These are phyloP conservation scores for Hymenochirus boettgeri DNA, from an alignment of 2,113 vertebrate species.

Conservation along the genomic window DNA sequence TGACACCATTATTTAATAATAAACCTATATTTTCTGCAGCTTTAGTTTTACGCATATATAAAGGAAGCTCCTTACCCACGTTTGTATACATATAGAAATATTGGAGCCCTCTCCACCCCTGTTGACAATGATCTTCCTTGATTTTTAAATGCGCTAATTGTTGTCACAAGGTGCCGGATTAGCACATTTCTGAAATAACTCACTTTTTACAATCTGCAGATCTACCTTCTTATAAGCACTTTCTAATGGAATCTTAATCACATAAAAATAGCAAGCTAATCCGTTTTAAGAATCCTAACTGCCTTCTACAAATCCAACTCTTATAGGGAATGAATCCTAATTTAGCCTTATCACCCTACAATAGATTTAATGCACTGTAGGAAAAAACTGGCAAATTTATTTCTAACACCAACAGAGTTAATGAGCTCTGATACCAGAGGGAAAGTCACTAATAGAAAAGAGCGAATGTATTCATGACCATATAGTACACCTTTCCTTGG, in stretches of 20 bases:
- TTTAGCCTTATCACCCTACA: neutral
- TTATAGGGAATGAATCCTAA: neutral
- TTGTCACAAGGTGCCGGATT: slow-evolving; percentile 99
- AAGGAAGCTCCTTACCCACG: too few relatives aligned
- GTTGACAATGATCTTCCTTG: slow-evolving; percentile 67
- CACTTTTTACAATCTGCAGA: slow-evolving; percentile 87
- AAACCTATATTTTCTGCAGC: too few relatives aligned
- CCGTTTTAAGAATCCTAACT: slow-evolving; percentile 87
- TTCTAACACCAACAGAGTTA: neutral
- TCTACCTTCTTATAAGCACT: slow-evolving; percentile 85
- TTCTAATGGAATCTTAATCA: slow-evolving; percentile 99
- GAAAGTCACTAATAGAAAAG: too few relatives aligned
- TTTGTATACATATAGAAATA: too few relatives aligned
- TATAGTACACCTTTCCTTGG: too few relatives aligned
- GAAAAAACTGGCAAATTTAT: neutral
- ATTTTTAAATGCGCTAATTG: slow-evolving; percentile 82
- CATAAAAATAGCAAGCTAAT: slow-evolving; percentile 86
- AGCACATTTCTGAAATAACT: slow-evolving; percentile 98
- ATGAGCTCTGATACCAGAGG: neutral
- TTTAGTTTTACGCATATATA: too few relatives aligned
- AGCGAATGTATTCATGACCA: too few relatives aligned
- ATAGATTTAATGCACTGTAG: neutral
- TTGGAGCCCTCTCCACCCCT: too few relatives aligned
- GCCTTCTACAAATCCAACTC: slow-evolving; percentile 71
- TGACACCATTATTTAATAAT: too few relatives aligned